A percentile compares a stretch with the other conserved stretches of the same genome.
phyloP scores from a whole-genome alignment of 2,797 vertebrate species.

The Lerista edwardsae region DNA sequence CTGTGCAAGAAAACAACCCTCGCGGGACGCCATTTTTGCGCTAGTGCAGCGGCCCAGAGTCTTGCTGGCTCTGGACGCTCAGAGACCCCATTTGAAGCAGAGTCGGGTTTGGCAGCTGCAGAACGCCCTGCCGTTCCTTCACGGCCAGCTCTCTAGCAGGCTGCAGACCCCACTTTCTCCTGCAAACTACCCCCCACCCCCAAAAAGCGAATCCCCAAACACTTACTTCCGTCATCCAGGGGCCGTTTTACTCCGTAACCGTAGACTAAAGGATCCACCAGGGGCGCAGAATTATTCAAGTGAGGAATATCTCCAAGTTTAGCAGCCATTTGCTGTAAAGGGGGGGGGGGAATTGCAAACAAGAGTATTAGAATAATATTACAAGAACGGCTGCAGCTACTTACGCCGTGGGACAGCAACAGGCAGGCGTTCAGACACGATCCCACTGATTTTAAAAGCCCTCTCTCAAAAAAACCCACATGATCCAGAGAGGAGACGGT shows the following conservation, averaged over 20 bases:
- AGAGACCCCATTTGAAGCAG: too few species aligned
- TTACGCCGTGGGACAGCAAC: neutral
- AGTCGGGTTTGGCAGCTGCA: too few species aligned
- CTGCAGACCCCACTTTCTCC: neutral
- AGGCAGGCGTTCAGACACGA: neutral
- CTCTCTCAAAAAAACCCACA: neutral
- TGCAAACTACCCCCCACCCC: too few species aligned
- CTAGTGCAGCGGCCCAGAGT: neutral
- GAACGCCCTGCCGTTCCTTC: neutral
- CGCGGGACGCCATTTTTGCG: neutral
- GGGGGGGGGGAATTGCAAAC: slow-evolving; percentile 14
- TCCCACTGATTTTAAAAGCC: too few species aligned
- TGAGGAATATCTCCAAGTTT: slow-evolving; percentile 97
- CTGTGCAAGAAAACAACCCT: neutral
- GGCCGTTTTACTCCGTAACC: slow-evolving; percentile 93
- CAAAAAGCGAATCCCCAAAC: neutral
- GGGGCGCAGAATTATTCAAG: slow-evolving; percentile 92
- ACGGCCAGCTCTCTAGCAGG: neutral
- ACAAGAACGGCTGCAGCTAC: too few species aligned
- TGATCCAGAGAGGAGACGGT: neutral
- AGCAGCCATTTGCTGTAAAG: slow-evolving; percentile 89
- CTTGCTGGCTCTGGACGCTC: neutral
- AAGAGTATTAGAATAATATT: slow-evolving; percentile 14
- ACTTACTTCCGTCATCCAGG: slow-evolving; percentile 94
- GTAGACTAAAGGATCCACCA: slow-evolving; percentile 91